A percentile compares a stretch with the other conserved stretches of the same genome.
Evolutionary conservation across 1,140 invertebrate species (phyloP).

Genomic region (Heliothis virescens): DNA sequence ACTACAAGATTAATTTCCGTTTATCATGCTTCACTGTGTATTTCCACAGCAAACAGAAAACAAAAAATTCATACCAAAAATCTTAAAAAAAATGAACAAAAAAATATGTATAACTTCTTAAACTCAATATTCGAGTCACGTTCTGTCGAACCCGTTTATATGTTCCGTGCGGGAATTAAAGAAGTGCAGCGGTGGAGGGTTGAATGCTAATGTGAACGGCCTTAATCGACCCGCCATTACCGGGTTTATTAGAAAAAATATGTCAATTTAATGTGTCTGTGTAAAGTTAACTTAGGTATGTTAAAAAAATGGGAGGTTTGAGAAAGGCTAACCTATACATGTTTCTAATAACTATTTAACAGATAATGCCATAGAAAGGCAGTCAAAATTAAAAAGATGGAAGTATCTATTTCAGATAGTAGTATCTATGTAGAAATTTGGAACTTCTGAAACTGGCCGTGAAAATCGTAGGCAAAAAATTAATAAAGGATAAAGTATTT

Average conservation of each 20-base stretch:
- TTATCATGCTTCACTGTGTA: too few species aligned
- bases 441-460: too few species aligned
- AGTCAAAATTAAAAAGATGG: too few species aligned
- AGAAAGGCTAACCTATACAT: too few species aligned
- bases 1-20: too few species aligned
- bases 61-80: not conserved
- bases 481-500: too few species aligned
- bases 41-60: not conserved
- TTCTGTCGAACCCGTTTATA: slow-evolving; percentile 54
- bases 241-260: slow-evolving; percentile 33
- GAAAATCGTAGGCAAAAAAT: too few species aligned
- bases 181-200: slow-evolving; percentile 49
- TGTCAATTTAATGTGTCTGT: not conserved
- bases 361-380: too few species aligned
- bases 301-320: not conserved
- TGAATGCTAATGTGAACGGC: slow-evolving; percentile 51
- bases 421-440: too few species aligned
- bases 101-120: not conserved
- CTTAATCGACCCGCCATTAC: slow-evolving; percentile 32
- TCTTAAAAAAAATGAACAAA: not conserved
- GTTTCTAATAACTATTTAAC: too few species aligned
- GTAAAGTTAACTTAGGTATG: not conserved
- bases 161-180: slow-evolving; percentile 53
- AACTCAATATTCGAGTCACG: slow-evolving; percentile 49
- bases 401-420: too few species aligned